phyloP scores from a whole-genome alignment of 2,888 invertebrate species.

The Stegana nigrithorax region DNA sequence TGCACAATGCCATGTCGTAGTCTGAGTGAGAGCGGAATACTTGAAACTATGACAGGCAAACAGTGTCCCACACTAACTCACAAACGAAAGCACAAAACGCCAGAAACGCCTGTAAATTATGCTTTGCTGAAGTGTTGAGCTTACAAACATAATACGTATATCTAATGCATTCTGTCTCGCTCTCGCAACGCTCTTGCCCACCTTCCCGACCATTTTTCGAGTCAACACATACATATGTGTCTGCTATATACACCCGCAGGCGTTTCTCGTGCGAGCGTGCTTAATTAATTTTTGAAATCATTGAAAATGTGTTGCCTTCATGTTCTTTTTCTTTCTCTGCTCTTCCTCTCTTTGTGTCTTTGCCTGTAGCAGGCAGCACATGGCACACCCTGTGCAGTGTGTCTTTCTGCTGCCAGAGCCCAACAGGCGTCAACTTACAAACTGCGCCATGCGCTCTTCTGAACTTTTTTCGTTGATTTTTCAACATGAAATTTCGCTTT shows the following conservation, averaged over 20 bases:
- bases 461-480: no score
- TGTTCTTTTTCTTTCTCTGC: neutral
- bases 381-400: no score
- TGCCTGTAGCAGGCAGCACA: neutral
- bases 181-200: neutral
- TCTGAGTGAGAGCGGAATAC: conserved; percentile 1
- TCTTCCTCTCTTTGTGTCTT: neutral
- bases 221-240: neutral
- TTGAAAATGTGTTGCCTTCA: conserved; percentile 52
- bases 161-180: neutral
- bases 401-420: no score
- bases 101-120: conserved; percentile 14
- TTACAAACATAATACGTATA: neutral
- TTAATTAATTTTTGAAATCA: conserved; percentile 68
- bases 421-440: no score
- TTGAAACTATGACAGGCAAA: neutral
- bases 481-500: neutral
- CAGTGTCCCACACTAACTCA: neutral
- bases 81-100: conserved; percentile 5
- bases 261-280: conserved; percentile 39
- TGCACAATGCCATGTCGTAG: neutral
- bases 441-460: no score
- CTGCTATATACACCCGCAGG: conserved; percentile 9
- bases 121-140: neutral
- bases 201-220: neutral